Evolutionary conservation across 2,888 invertebrate species (phyloP).

Genomic region (Folsomia manolachei): DNA sequence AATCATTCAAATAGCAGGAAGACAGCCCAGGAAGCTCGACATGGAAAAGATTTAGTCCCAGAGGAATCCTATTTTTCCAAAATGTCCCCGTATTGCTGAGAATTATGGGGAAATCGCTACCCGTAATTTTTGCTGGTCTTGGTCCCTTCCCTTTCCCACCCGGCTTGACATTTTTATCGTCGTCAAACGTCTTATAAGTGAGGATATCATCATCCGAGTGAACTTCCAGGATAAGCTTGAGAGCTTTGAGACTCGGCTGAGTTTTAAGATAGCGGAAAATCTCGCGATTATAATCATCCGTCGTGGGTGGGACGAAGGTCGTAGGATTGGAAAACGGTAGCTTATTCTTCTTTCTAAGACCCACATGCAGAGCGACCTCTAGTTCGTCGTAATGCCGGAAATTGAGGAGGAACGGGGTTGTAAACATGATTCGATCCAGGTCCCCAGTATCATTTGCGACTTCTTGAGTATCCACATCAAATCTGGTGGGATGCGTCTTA

Average conservation of each 20-base stretch:
- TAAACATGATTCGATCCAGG: background rate
- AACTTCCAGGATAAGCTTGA: constrained; percentile 31
- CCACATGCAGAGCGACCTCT: constrained; percentile 12
- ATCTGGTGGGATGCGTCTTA: background rate
- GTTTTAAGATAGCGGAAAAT: constrained; percentile 19
- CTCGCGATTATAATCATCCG: constrained; percentile 38
- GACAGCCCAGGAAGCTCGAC: constrained; percentile 39
- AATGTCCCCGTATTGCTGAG: background rate
- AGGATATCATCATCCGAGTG: constrained; percentile 22
- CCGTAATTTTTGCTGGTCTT: background rate
- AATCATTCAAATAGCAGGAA: constrained; percentile 23
- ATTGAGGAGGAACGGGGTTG: background rate
- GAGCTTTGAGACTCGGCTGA: background rate
- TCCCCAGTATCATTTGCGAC: constrained; percentile 4
- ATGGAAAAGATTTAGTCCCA: constrained; percentile 21
- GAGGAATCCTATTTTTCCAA: constrained; percentile 15
- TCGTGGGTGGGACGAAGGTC: constrained; percentile 20
- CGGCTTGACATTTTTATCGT: background rate
- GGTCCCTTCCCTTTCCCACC: background rate
- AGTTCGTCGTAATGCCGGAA: constrained; percentile 6
- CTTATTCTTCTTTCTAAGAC: constrained; percentile 6
- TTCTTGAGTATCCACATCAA: constrained; percentile 1
- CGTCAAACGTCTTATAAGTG: constrained; percentile 17
- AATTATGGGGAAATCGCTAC: background rate
- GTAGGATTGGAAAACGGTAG: background rate